Base-by-base conservation (phyloP, 2,888 invertebrate species). In the Nomada flava region DNA sequence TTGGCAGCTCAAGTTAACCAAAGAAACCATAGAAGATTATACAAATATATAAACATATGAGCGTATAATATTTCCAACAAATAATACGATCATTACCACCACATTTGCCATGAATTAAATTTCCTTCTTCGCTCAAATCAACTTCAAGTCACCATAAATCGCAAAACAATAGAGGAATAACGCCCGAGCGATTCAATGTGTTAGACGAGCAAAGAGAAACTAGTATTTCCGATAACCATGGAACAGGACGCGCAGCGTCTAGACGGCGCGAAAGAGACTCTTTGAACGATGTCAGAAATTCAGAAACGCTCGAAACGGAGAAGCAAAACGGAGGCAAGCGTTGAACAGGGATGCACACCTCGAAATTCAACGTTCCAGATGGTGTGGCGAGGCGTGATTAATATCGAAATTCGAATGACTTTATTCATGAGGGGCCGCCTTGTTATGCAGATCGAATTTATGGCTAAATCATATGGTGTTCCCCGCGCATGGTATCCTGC, bases 371-470 rank as follows among this genome's bases (percentile, higher is more conserved):
- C 76, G 83, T 78, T 84, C 76, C 75, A 67, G 63, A 47, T 69
- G 75, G 79, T 68, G 85, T 88, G 89, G 83, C 90, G 89, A 89
- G 85, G 89, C 89, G 88, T 90, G 91, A 92, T 92, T 92, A 91
- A 92, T 91, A 89, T 83, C 88, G 85, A 91, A 92, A 91, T 91
- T 84, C 87, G 91, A 92, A 91, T 91, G 91, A 92, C 88, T 91
- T 90, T 90, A 92, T 92, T 92, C 92, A 92, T 90, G 89, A 89
- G 83, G 81, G 75, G 76, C 76, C 86, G 91, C 83, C 90, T 92
- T 90, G 92, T 92, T 92, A 92, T 92, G 92, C 89, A 91, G 89
- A 92, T 92, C 86, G 86, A 90, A 91, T 92, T 92, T 92, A 89
- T 85, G 88, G 88, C 85, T 89, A 87, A 91, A 89, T 89, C 86